These are phyloP conservation scores for Octomys mimax DNA, from an alignment of 2,797 vertebrate genomes.

Conservation along the genomic window DNA sequence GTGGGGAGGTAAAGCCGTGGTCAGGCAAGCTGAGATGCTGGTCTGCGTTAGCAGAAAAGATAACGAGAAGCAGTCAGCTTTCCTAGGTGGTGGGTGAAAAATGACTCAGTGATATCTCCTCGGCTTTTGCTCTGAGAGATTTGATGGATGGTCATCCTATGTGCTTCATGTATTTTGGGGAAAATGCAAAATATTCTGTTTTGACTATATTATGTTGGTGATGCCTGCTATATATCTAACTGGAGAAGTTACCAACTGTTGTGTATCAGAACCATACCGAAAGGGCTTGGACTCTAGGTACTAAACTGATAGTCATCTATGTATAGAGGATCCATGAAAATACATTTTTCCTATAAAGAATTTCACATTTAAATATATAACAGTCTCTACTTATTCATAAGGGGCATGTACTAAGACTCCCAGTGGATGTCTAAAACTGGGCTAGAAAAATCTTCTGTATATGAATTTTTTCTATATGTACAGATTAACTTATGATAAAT, in stretches of 20 bases:
- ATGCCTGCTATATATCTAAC: neutral
- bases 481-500: neutral
- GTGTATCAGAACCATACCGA: neutral
- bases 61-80: neutral
- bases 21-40: neutral
- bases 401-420: neutral
- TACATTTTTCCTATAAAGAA: neutral
- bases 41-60: neutral
- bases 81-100: neutral
- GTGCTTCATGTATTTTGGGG: neutral
- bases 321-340: neutral
- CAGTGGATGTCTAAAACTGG: neutral
- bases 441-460: neutral
- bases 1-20: neutral
- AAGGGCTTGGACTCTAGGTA: neutral
- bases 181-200: neutral
- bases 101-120: neutral
- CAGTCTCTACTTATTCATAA: neutral
- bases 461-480: neutral
- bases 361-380: constrained; percentile 4
- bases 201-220: neutral
- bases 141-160: neutral
- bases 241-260: neutral
- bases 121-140: neutral
- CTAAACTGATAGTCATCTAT: neutral